These are phyloP conservation scores for Epinotia demarniana DNA, from an alignment of 2,888 invertebrate species.

Conservation along the genomic window DNA sequence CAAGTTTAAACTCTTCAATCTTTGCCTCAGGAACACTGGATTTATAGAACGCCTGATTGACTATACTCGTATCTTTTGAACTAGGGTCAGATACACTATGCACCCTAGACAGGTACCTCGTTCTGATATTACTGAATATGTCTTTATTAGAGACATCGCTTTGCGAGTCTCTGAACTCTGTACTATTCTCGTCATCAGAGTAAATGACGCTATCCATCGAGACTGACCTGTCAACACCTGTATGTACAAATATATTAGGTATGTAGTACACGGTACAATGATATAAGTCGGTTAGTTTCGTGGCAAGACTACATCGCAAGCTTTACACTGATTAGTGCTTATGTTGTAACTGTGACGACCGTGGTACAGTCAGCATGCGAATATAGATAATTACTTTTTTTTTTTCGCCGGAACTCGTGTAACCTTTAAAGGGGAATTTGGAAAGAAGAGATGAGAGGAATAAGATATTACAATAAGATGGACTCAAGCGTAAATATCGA, in stretches of 20 bases:
- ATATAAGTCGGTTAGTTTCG: slow-evolving; percentile 59
- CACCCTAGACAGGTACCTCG: slow-evolving; percentile 76
- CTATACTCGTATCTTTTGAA: slow-evolving; percentile 61
- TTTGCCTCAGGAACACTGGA: slow-evolving; percentile 54
- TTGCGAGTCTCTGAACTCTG: slow-evolving; percentile 63
- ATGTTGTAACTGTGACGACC: slow-evolving; percentile 15
- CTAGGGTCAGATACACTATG: slow-evolving; percentile 72
- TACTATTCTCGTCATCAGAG: slow-evolving; percentile 66
- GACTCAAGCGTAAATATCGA: too few species aligned
- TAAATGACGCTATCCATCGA: slow-evolving; percentile 72
- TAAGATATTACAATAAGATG: too few species aligned
- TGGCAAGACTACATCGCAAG: slow-evolving; percentile 59
- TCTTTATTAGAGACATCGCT: slow-evolving; percentile 71
- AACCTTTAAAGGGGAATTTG: too few species aligned
- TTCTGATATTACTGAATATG: slow-evolving; percentile 74
- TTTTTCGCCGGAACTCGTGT: too few species aligned
- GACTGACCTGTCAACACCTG: slow-evolving; percentile 78
- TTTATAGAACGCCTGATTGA: slow-evolving; percentile 74
- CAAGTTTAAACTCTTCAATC: slow-evolving; percentile 58
- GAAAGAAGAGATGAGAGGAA: too few species aligned
- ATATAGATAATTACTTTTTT: too few species aligned
- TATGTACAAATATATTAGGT: slow-evolving; percentile 65
- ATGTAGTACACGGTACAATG: slow-evolving; percentile 44
- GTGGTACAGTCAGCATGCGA: too few species aligned
- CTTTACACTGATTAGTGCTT: slow-evolving; percentile 76